Conservation (phyloP, 2,888 invertebrate species). For the Ctenicera cuprea region DNA sequence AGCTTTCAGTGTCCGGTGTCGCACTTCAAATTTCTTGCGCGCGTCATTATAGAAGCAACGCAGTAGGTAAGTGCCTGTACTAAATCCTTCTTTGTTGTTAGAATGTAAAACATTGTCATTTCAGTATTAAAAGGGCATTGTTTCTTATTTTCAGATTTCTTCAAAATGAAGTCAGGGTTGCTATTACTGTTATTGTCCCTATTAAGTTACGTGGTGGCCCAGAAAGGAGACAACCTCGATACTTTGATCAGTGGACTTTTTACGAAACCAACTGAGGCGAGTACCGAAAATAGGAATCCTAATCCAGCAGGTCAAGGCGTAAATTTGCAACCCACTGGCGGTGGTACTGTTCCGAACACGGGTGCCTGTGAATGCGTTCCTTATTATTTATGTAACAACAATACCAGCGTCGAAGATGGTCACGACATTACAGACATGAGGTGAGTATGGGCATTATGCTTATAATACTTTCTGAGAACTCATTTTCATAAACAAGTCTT, state of each 20-base stretch:
- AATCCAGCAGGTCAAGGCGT: neutral
- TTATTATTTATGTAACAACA: constrained; percentile 83
- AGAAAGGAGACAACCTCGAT: constrained; percentile 13
- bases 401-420: constrained; percentile 82
- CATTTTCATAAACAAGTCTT: constrained; percentile 4
- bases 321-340: constrained; percentile 12
- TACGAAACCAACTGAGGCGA: constrained; percentile 1
- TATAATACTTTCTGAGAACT: neutral
- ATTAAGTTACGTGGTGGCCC: neutral
- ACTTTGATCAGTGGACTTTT: constrained; percentile 15
- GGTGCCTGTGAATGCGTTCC: constrained; percentile 83
- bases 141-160: neutral
- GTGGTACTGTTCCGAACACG: neutral
- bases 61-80: constrained; percentile 3
- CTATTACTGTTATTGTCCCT: neutral
- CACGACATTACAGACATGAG: constrained; percentile 85
- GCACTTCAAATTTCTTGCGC: constrained; percentile 27
- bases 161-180: constrained; percentile 13
- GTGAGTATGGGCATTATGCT: constrained; percentile 69
- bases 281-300: constrained; percentile 8
- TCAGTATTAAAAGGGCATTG: neutral
- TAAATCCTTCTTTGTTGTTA: neutral
- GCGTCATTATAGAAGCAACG: constrained; percentile 20
- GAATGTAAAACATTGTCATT: constrained; percentile 3
- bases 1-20: constrained; percentile 38